Evolutionary conservation across 2,113 vertebrate species (phyloP).

Genomic region (Nothocercus julius): DNA sequence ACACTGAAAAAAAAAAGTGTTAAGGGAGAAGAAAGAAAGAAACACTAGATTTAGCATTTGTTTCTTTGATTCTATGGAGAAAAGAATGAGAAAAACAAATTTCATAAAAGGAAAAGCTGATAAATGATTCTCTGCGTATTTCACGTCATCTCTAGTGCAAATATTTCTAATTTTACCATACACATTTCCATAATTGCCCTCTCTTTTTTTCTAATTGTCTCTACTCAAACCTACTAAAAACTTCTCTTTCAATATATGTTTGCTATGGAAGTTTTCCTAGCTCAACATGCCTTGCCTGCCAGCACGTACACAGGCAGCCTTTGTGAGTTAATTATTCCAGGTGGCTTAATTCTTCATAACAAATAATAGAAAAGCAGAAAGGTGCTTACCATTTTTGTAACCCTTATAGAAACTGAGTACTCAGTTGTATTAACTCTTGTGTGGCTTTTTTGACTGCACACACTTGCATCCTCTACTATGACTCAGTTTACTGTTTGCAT

Average conservation of each 20-base stretch:
- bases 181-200: background rate
- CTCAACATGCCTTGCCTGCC: conserved; percentile 1
- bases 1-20: background rate
- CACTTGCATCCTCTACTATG: background rate
- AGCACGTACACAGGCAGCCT: conserved; percentile 24
- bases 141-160: background rate
- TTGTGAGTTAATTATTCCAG: conserved; percentile 48
- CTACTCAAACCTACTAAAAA: conserved; percentile 1
- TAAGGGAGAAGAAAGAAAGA: background rate
- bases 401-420: background rate
- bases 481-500: background rate
- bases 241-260: background rate
- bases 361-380: conserved; percentile 35
- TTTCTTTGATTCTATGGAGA: background rate
- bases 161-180: background rate
- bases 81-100: background rate
- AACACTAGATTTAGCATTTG: background rate
- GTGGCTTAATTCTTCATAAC: conserved; percentile 33
- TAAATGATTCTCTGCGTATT: background rate
- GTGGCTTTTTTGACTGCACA: background rate
- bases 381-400: conserved; percentile 21
- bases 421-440: background rate
- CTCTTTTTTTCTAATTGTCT: background rate
- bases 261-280: conserved; percentile 33
- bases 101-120: background rate